Evolutionary conservation across 2,888 invertebrate genomes (phyloP), one percentile per base, ranked within the genome.

Genomic region (Lissonota sp.): DNA sequence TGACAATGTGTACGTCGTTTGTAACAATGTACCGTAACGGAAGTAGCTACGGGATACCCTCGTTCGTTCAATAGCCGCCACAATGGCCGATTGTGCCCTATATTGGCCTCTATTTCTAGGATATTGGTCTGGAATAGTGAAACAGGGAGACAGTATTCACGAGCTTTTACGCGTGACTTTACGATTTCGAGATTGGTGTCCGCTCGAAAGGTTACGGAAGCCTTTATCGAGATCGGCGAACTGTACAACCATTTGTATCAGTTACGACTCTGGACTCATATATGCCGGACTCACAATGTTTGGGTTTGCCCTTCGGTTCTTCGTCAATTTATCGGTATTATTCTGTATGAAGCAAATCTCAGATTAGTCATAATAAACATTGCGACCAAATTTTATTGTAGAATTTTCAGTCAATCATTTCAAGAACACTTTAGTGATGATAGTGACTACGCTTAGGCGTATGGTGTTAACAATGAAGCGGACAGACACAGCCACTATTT

Each of bases 131-230:
- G 6, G 40, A 16, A 63, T 14, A 42, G 63, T n/a, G 26, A 39
- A 5, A 51, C 6, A 51, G 51, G n/a, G 16, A 44, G 8, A 57
- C 7, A 44, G 37, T 7, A 37, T 62, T 51, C 14, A 73, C 76
- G 26, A 1, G 26, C 63, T 26, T 64, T 77, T 58, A 46, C 51
- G 51, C 42, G 44, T 37, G 16, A 16, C 53, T 76, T 63, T 63
- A 72, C 76, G 67, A 72, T 80, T 46, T 7, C 10, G 53, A 49
- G 40, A 75, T 72, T 67, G 51, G 62, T 62, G 26, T 70, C 44
- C 7, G 55, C 6, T 49, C 57, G 12, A 60, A 42, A 39, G 10
- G n/a, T 44, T 40, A 67, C 66, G 51, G 46, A 66, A 80, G 46
- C n/a, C 4, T 51, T 39, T 12, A 74, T 64, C 64, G 44, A 44